Conservation (phyloP, 2,888 invertebrate genomes). For the Macrosiphum euphorbiae region DNA sequence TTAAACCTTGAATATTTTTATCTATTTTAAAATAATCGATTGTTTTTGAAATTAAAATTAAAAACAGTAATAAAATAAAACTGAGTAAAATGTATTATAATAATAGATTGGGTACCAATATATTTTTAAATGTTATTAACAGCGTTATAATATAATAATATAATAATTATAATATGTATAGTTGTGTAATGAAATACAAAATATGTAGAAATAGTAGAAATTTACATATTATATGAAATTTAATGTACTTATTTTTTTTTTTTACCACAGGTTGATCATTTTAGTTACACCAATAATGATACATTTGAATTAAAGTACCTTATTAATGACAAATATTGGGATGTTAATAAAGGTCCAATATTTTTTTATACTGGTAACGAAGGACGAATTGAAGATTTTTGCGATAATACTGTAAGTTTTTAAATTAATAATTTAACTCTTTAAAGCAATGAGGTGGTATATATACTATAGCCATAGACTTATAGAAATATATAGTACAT, state of each 20-base stretch:
- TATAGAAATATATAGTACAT: no score
- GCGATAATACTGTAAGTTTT: slow-evolving; percentile 79
- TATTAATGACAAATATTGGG: slow-evolving; percentile 82
- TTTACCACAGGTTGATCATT: slow-evolving; percentile 81
- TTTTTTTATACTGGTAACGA: slow-evolving; percentile 97
- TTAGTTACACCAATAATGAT: slow-evolving; percentile 80
- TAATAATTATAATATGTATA: neutral
- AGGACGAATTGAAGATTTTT: slow-evolving; percentile 90
- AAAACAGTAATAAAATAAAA: neutral
- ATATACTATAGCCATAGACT: neutral
- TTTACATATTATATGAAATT: slow-evolving; percentile 33
- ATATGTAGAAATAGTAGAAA: neutral
- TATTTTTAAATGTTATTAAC: neutral
- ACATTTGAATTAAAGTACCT: slow-evolving; percentile 86
- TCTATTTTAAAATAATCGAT: neutral
- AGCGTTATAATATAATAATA: neutral
- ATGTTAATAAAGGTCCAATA: slow-evolving; percentile 77
- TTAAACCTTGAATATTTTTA: neutral
- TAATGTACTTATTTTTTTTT: neutral
- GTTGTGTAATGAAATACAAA: neutral
- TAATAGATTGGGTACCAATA: neutral
- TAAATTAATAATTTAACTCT: neutral
- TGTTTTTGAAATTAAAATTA: neutral
- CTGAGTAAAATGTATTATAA: neutral
- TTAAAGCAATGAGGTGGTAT: neutral